These are phyloP conservation scores for Mus minutoides DNA, from an alignment of 2,797 vertebrate species.

Conservation along the genomic window DNA sequence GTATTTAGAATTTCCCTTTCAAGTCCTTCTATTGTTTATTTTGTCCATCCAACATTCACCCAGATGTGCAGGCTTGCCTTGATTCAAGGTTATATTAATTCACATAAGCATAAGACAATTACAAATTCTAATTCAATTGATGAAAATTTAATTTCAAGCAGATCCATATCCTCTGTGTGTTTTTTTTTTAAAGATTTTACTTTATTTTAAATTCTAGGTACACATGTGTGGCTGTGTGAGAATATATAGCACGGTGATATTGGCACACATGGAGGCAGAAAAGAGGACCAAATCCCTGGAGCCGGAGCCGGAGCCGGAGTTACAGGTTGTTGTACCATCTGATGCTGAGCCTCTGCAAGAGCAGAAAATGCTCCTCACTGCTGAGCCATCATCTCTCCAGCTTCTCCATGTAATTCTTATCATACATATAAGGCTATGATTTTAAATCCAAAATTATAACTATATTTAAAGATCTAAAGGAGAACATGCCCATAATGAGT, in stretches of 20 bases:
- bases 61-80: neutral
- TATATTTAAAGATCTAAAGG: neutral
- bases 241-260: neutral
- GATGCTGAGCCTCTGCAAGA: neutral
- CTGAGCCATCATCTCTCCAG: neutral
- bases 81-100: neutral
- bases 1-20: neutral
- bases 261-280: neutral
- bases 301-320: no score
- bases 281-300: neutral
- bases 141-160: neutral
- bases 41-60: neutral
- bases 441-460: neutral
- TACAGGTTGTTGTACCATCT: no score
- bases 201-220: neutral
- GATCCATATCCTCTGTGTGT: neutral
- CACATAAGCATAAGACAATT: neutral
- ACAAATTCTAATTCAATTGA: neutral
- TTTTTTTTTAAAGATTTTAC: neutral
- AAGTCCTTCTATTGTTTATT: neutral
- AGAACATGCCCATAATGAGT: neutral
- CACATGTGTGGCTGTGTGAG: no score
- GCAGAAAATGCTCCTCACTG: no score
- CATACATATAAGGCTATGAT: neutral
- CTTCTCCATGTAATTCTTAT: neutral